phyloP scores from a whole-genome alignment of 2,113 vertebrate genomes.

The Lepisosteus osseus region DNA sequence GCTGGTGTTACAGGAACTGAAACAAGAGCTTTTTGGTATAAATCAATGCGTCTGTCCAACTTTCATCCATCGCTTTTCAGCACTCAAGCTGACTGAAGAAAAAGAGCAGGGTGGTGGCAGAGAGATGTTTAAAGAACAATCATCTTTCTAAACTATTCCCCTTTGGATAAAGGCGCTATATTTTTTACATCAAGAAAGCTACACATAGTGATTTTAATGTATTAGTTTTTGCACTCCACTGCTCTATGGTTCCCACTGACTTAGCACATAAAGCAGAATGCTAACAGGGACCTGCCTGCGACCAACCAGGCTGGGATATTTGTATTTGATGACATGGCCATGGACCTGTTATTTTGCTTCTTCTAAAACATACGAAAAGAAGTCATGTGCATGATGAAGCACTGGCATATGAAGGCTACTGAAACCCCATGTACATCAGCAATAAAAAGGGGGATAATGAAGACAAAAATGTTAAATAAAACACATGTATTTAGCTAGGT shows the following conservation, averaged over 20 bases:
- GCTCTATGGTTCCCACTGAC: slow-evolving; percentile 1
- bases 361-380: too few relatives aligned
- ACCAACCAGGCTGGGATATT: neutral
- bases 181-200: slow-evolving; percentile 45
- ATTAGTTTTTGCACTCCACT: slow-evolving; percentile 3
- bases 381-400: too few relatives aligned
- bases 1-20: slow-evolving; percentile 74
- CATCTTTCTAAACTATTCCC: slow-evolving; percentile 63
- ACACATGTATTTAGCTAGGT: slow-evolving; percentile 40
- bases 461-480: neutral
- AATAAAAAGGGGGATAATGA: neutral
- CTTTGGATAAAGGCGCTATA: slow-evolving; percentile 50
- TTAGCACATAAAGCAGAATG: slow-evolving; percentile 1
- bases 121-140: slow-evolving; percentile 60
- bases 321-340: too few relatives aligned
- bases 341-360: too few relatives aligned
- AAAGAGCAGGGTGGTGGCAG: slow-evolving; percentile 22
- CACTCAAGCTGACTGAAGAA: slow-evolving; percentile 40
- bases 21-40: slow-evolving; percentile 56
- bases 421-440: too few relatives aligned
- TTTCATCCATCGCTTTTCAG: slow-evolving; percentile 66
- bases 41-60: slow-evolving; percentile 69
- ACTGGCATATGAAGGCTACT: too few relatives aligned
- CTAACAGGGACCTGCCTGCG: neutral
- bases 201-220: neutral